phyloP scores from a whole-genome alignment of 1,140 invertebrate genomes.

The Pseudomyrmex dendroicus region DNA sequence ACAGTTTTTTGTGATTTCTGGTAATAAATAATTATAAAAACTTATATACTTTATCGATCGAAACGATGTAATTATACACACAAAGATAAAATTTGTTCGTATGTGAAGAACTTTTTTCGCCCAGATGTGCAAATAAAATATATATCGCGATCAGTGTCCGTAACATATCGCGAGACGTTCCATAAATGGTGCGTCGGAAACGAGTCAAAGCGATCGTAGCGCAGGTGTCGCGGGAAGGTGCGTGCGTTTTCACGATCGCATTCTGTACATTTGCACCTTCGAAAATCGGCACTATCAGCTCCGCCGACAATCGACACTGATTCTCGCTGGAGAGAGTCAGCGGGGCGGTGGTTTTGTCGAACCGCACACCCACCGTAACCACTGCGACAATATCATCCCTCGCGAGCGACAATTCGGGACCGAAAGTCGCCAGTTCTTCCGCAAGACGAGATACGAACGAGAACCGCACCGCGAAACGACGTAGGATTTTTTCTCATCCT shows the following conservation, averaged over 20 bases:
- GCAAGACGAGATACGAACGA: background rate
- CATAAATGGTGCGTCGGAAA: background rate
- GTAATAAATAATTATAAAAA: no score
- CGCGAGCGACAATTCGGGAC: background rate
- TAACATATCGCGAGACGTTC: background rate
- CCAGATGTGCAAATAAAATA: background rate
- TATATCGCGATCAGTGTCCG: background rate
- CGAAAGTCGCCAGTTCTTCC: constrained; percentile 16
- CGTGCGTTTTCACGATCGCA: background rate
- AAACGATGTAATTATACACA: no score
- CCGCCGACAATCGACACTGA: background rate
- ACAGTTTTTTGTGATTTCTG: no score
- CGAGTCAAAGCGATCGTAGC: background rate
- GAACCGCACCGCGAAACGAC: background rate
- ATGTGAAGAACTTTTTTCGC: background rate
- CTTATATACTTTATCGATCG: no score
- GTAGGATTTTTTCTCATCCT: background rate
- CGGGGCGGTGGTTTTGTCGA: background rate
- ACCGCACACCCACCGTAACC: background rate
- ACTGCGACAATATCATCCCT: constrained; percentile 2
- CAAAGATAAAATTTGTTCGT: no score
- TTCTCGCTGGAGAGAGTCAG: background rate
- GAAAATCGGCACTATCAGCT: no score
- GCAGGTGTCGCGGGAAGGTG: background rate
- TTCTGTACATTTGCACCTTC: no score